A percentile compares a stretch with the other conserved stretches of the same genome.
These are phyloP conservation scores for Rafetus swinhoei DNA, from an alignment of 2,113 vertebrate genomes.

Conservation along the genomic window DNA sequence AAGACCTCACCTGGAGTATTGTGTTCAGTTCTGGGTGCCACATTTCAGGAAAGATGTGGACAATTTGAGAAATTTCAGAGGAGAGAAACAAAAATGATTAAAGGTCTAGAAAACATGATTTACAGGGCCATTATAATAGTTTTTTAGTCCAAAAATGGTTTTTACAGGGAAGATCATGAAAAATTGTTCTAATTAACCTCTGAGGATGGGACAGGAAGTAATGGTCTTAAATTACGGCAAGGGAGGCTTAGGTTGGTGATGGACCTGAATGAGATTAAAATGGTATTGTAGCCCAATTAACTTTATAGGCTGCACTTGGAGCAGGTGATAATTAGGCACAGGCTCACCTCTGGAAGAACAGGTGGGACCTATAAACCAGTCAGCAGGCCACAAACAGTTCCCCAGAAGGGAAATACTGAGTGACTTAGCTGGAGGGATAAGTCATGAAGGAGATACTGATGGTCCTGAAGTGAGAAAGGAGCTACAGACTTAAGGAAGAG, in stretches of 20 bases:
- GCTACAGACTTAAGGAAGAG: not conserved
- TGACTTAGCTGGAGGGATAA: not conserved
- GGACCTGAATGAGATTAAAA: not conserved
- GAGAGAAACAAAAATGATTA: too few species aligned
- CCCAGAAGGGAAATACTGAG: not conserved
- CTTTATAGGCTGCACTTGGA: not conserved
- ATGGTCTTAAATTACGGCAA: not conserved
- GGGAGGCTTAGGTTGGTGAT: not conserved
- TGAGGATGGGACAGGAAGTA: not conserved
- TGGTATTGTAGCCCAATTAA: not conserved
- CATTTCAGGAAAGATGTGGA: too few species aligned
- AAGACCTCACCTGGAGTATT: too few species aligned
- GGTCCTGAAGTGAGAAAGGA: not conserved
- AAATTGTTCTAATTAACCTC: not conserved
- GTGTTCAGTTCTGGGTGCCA: too few species aligned
- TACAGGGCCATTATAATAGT: too few species aligned
- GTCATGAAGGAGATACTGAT: not conserved
- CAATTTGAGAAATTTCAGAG: too few species aligned
- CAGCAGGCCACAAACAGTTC: not conserved
- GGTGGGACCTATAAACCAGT: not conserved
- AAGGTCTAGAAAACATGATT: too few species aligned
- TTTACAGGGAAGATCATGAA: not conserved
- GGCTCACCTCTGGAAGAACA: not conserved
- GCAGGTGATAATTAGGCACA: not conserved
- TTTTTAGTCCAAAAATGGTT: too few species aligned